Percentiles rank a stretch among this genome's conserved stretches.
Conservation (phyloP, 37 sponge, comb jelly and placozoan species). For the Haliclona indistincta region DNA sequence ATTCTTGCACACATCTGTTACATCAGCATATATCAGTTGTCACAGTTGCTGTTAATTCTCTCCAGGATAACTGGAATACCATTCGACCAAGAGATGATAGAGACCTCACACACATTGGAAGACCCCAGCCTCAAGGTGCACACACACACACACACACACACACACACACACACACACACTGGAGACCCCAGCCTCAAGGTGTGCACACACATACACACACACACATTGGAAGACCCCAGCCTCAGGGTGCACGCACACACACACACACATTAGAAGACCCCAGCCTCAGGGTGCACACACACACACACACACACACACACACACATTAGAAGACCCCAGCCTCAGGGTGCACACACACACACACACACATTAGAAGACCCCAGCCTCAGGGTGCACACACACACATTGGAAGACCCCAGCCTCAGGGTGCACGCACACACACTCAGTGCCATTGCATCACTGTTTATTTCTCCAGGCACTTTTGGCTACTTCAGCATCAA, state of each 20-base stretch:
- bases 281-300: not conserved
- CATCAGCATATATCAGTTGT: too few species aligned
- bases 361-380: not conserved
- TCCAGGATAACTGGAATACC: constrained; percentile 71
- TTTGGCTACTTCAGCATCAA: constrained; percentile 72
- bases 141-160: not conserved
- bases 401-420: not conserved
- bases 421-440: not conserved
- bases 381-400: too few species aligned
- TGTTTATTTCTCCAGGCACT: constrained; percentile 50
- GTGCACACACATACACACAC: not conserved
- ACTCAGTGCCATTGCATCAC: not conserved
- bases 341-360: constrained; percentile 53
- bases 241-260: constrained; percentile 52
- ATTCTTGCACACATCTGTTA: not conserved
- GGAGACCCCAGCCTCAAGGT: not conserved
- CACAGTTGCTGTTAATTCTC: not conserved
- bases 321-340: constrained; percentile 71
- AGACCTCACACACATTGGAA: constrained; percentile 61
- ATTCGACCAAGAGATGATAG: constrained; percentile 58
- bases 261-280: not conserved
- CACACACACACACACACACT: not conserved
- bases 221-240: constrained; percentile 68
- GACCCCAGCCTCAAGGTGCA: constrained; percentile 81
- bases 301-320: constrained; percentile 5